phyloP scores from a whole-genome alignment of 2,888 invertebrate species.

The Caenorhabditis auriculariae region DNA sequence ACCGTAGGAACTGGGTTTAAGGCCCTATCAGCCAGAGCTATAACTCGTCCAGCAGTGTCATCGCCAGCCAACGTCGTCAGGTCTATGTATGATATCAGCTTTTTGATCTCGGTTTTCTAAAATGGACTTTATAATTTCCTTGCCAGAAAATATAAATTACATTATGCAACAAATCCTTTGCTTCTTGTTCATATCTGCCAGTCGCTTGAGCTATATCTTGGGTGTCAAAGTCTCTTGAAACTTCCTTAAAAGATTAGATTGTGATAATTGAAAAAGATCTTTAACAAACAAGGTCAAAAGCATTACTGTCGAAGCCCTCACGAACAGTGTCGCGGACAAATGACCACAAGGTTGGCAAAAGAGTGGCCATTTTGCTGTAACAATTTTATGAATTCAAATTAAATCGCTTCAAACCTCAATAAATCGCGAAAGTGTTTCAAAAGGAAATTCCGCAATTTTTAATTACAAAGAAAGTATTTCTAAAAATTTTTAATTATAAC shows the following conservation, averaged over 20 bases:
- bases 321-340: slow-evolving; percentile 25
- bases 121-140: slow-evolving; percentile 2
- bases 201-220: slow-evolving; percentile 36
- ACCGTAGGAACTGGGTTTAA: slow-evolving; percentile 61
- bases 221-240: slow-evolving; percentile 25
- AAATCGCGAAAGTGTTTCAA: no score
- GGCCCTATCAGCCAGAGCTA: slow-evolving; percentile 80
- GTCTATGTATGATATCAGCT: slow-evolving; percentile 83
- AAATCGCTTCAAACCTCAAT: no score
- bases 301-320: slow-evolving; percentile 20
- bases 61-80: slow-evolving; percentile 85
- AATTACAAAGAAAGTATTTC: no score
- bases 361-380: slow-evolving; percentile 31
- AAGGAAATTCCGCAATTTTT: no score
- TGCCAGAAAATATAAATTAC: no score
- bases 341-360: slow-evolving; percentile 32
- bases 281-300: slow-evolving; percentile 19
- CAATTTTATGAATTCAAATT: no score
- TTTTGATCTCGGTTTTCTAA: slow-evolving; percentile 69
- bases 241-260: slow-evolving; percentile 4
- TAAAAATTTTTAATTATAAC: no score
- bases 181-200: slow-evolving; percentile 27
- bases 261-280: background rate
- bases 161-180: slow-evolving; percentile 26
- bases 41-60: slow-evolving; percentile 74